Percentiles rank a stretch among this genome's conserved stretches.
phyloP scores from a whole-genome alignment of 2,113 vertebrate genomes.

The Brachirus orientalis region DNA sequence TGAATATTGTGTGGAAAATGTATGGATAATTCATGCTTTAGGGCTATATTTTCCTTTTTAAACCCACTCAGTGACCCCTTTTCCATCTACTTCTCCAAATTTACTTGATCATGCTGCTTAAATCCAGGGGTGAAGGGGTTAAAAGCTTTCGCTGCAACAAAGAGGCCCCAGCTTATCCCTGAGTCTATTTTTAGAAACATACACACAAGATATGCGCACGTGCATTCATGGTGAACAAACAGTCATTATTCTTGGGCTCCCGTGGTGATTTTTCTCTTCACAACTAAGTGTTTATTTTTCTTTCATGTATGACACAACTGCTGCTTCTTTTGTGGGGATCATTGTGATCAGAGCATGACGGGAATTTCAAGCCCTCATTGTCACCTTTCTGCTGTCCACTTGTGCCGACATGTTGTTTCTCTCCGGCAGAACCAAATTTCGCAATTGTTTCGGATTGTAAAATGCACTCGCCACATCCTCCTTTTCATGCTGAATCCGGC shows the following conservation, averaged over 20 bases:
- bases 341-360: constrained; percentile 38
- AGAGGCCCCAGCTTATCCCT: constrained; percentile 74
- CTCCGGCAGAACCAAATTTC: constrained; percentile 26
- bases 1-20: neutral
- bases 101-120: constrained; percentile 24
- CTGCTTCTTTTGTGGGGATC: constrained; percentile 33
- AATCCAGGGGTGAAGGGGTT: constrained; percentile 71
- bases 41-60: constrained; percentile 8
- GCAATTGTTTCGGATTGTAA: constrained; percentile 56
- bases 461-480: constrained; percentile 41
- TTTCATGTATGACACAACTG: constrained; percentile 35
- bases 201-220: constrained; percentile 62
- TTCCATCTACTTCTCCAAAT: constrained; percentile 33
- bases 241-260: constrained; percentile 71
- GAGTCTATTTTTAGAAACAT: constrained; percentile 75
- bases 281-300: constrained; percentile 41
- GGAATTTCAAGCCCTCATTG: constrained; percentile 38
- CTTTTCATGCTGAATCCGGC: constrained; percentile 9
- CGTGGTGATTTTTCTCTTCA: constrained; percentile 45
- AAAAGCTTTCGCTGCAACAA: constrained; percentile 78
- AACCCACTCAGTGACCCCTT: constrained; percentile 7
- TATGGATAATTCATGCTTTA: neutral
- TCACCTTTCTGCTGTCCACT: constrained; percentile 44
- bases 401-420: constrained; percentile 50
- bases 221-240: constrained; percentile 66